phyloP scores from a whole-genome alignment of 2,113 vertebrate species.

The Delphinus delphis region DNA sequence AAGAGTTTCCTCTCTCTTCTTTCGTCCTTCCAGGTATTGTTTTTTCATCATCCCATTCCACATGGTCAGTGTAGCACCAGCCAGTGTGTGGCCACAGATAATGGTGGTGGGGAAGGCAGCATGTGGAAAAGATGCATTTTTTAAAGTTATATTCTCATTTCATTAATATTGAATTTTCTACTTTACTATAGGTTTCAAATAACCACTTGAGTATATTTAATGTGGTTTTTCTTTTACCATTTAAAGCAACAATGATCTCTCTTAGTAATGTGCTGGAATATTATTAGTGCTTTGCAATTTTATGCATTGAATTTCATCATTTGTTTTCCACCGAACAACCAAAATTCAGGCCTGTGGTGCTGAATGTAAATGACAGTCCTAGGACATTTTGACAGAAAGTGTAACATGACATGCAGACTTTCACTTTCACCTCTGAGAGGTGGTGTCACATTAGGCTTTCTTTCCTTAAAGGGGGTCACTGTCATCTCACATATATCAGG shows the following conservation, averaged over 20 bases:
- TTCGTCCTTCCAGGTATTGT: neutral
- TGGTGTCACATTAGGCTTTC: slow-evolving; percentile 26
- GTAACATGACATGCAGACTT: slow-evolving; percentile 35
- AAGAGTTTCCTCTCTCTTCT: neutral
- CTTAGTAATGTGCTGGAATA: neutral
- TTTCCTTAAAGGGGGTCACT: slow-evolving; percentile 54
- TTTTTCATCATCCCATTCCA: neutral
- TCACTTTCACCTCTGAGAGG: slow-evolving; percentile 52
- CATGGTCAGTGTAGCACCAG: neutral
- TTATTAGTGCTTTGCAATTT: neutral
- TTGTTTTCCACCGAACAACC: neutral
- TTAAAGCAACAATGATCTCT: neutral
- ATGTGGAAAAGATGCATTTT: neutral
- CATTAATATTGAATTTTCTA: neutral
- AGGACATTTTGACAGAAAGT: slow-evolving; percentile 75
- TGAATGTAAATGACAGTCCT: slow-evolving; percentile 69
- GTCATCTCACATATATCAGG: slow-evolving; percentile 39
- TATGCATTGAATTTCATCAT: neutral
- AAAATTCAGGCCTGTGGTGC: slow-evolving; percentile 51
- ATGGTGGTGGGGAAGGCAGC: neutral
- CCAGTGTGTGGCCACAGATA: neutral
- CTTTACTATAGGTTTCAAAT: neutral
- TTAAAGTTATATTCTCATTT: neutral
- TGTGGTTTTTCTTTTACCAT: neutral
- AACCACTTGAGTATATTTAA: neutral